Percentiles rank a stretch among this genome's conserved stretches.
phyloP scores from a whole-genome alignment of 2,888 invertebrate genomes.

The Subacronicta megacephala region DNA sequence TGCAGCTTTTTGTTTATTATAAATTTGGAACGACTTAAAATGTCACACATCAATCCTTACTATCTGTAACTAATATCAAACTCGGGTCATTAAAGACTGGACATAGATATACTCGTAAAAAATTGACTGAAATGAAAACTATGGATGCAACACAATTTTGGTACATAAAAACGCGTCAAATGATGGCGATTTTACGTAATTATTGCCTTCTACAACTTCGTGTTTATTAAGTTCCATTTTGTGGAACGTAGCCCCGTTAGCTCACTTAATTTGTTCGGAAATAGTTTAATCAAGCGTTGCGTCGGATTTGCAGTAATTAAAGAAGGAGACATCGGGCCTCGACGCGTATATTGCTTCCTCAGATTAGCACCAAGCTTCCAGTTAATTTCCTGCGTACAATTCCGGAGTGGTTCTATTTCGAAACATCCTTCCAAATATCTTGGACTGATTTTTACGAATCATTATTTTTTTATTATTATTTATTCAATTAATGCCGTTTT shows the following conservation, averaged over 20 bases:
- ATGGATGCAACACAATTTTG: constrained; percentile 30
- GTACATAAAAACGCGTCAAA: constrained; percentile 30
- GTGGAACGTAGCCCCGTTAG: constrained; percentile 56
- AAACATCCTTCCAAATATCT: constrained; percentile 63
- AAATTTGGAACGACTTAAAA: too few relatives aligned
- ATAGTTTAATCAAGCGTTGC: constrained; percentile 75
- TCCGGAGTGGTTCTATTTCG: constrained; percentile 62
- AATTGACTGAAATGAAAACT: background rate
- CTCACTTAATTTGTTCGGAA: constrained; percentile 71
- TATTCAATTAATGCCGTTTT: constrained; percentile 6
- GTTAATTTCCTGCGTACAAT: constrained; percentile 78
- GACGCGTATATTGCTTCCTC: constrained; percentile 76
- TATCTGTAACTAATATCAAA: too few relatives aligned
- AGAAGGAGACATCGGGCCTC: constrained; percentile 68
- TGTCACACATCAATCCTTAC: too few relatives aligned
- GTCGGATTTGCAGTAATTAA: constrained; percentile 77
- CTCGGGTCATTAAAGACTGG: too few relatives aligned
- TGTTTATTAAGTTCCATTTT: constrained; percentile 58
- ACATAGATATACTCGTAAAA: too few relatives aligned
- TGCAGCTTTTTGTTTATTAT: too few relatives aligned
- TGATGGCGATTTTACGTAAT: constrained; percentile 42
- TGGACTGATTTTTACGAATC: constrained; percentile 7
- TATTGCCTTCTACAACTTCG: constrained; percentile 41
- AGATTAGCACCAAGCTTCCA: constrained; percentile 77
- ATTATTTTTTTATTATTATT: constrained; percentile 19